A percentile compares a stretch with the other conserved stretches of the same genome.
phyloP scores from a whole-genome alignment of 2,888 invertebrate species.

The Troides helena region DNA sequence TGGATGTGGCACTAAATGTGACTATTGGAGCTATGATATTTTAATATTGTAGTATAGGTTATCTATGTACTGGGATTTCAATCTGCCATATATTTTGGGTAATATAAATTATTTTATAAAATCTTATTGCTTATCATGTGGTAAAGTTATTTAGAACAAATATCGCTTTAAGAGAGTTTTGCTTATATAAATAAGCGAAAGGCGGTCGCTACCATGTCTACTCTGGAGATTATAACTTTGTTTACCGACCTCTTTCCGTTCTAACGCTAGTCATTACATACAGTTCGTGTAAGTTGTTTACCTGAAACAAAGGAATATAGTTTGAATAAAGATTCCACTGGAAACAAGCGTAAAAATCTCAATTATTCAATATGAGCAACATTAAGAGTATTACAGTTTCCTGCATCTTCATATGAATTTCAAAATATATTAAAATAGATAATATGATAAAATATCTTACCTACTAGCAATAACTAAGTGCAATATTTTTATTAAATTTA shows the following conservation, averaged over 20 bases:
- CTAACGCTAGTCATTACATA: neutral
- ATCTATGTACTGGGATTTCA: neutral
- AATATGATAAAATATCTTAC: too few relatives aligned
- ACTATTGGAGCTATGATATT: too few relatives aligned
- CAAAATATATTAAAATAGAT: too few relatives aligned
- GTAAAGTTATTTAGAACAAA: neutral
- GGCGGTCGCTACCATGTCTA: slow-evolving; percentile 21
- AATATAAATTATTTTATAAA: neutral
- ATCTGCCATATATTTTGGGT: neutral
- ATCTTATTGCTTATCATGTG: neutral
- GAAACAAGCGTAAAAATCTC: neutral
- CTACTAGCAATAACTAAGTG: too few relatives aligned
- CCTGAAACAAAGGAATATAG: slow-evolving; percentile 25
- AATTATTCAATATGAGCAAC: neutral
- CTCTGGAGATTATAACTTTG: slow-evolving; percentile 21
- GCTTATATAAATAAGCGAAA: slow-evolving; percentile 5
- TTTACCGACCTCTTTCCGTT: slow-evolving; percentile 25
- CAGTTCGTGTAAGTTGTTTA: slow-evolving; percentile 19
- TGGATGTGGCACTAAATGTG: too few relatives aligned
- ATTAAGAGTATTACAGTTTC: too few relatives aligned
- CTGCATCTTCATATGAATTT: too few relatives aligned
- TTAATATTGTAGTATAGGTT: too few relatives aligned
- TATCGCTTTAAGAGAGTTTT: neutral
- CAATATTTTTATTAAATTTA: too few relatives aligned
- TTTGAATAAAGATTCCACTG: slow-evolving; percentile 12